A percentile compares a stretch with the other conserved stretches of the same genome.
Conservation (phyloP, 2,113 vertebrate genomes). For the cat (Felis catus) region DNA sequence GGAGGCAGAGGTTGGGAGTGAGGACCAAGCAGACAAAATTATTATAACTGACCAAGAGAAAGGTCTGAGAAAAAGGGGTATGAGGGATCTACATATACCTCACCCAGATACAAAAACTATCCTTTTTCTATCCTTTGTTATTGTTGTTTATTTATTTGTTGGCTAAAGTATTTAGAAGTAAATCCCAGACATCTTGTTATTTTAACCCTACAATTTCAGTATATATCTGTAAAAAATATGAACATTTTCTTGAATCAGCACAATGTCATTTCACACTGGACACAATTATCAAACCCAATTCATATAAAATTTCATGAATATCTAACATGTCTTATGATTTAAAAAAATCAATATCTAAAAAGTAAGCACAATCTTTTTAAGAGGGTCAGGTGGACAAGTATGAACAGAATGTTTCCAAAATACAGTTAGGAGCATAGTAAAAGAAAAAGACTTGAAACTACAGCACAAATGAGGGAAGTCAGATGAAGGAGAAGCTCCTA, state of each 20-base stretch:
- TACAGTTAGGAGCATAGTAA: background rate
- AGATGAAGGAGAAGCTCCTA: conserved; percentile 29
- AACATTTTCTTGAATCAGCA: conserved; percentile 27
- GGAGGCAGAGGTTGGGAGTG: background rate
- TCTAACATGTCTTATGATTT: conserved; percentile 26
- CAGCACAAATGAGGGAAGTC: background rate
- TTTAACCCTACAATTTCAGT: conserved; percentile 25
- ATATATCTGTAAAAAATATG: background rate
- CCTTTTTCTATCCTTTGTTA: background rate
- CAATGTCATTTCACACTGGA: conserved; percentile 12
- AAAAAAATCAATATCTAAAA: conserved; percentile 13
- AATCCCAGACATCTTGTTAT: background rate
- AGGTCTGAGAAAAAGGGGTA: conserved; percentile 6
- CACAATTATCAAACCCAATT: conserved; percentile 12
- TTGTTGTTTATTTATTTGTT: background rate
- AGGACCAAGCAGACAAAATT: conserved; percentile 19
- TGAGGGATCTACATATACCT: background rate
- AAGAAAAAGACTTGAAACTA: background rate
- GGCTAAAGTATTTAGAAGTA: conserved; percentile 36
- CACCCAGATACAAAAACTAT: background rate
- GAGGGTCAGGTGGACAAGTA: background rate
- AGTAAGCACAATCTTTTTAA: conserved; percentile 32
- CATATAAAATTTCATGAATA: conserved; percentile 39
- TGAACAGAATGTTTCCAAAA: conserved; percentile 25
- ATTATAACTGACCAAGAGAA: conserved; percentile 4